Conservation (phyloP, 2,888 invertebrate species). For the Amblyteles armatorius region DNA sequence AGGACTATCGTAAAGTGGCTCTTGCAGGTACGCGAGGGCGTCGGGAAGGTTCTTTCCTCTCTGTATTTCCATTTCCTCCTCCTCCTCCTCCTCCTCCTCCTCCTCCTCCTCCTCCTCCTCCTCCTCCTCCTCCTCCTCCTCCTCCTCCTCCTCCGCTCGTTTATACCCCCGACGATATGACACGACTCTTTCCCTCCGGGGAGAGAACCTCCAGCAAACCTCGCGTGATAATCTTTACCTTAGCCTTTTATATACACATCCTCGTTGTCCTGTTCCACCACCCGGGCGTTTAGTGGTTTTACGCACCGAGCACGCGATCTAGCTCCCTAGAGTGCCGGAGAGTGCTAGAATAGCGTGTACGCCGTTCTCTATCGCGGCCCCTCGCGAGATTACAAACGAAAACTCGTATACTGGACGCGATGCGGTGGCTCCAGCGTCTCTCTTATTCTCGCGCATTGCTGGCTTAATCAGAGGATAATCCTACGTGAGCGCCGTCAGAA, state of each 20-base stretch:
- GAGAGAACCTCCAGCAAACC: background rate
- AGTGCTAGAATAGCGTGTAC: background rate
- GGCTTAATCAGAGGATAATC: constrained; percentile 67
- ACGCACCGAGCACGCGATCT: constrained; percentile 46
- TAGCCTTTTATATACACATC: constrained; percentile 54
- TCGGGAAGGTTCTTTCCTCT: constrained; percentile 1
- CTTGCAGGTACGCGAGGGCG: constrained; percentile 26
- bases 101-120: background rate
- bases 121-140: background rate
- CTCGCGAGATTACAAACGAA: constrained; percentile 12
- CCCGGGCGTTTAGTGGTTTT: constrained; percentile 59
- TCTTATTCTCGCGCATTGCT: constrained; percentile 41
- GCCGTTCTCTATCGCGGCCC: background rate
- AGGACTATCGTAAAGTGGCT: constrained; percentile 38
- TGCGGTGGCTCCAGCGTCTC: constrained; percentile 33
- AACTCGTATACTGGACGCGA: background rate
- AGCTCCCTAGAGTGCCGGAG: background rate
- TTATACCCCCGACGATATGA: constrained; percentile 44
- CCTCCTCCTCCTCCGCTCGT: background rate
- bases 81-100: background rate
- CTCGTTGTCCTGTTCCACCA: constrained; percentile 62
- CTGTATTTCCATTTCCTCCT: background rate
- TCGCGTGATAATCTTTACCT: constrained; percentile 56
- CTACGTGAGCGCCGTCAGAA: constrained; percentile 39
- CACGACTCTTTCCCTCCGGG: constrained; percentile 36